These are phyloP conservation scores for Willowsia nigromaculata DNA, from an alignment of 2,888 invertebrate species.

Conservation along the genomic window DNA sequence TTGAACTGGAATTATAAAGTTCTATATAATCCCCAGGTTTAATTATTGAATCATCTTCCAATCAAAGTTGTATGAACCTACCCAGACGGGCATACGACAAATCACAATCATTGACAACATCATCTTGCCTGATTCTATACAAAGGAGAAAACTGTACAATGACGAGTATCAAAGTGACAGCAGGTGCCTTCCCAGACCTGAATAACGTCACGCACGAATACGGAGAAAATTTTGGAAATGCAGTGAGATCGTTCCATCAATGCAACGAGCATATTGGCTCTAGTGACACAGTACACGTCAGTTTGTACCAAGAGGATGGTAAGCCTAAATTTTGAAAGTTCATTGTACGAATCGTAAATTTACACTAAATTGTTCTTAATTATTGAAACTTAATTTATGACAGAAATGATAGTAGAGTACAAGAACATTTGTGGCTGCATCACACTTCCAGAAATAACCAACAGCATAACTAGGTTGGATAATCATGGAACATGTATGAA, in stretches of 20 bases:
- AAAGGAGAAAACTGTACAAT: not conserved
- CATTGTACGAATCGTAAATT: too few species aligned
- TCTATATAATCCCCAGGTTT: too few species aligned
- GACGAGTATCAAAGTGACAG: not conserved
- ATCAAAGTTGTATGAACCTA: not conserved
- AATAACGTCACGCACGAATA: not conserved
- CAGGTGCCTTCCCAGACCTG: not conserved
- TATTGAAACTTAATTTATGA: not conserved
- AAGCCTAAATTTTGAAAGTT: not conserved
- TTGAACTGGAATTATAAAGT: too few species aligned
- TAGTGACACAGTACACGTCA: not conserved
- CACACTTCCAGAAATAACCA: not conserved
- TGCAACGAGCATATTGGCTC: not conserved
- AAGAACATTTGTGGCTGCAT: not conserved
- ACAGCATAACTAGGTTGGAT: not conserved
- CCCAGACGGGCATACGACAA: not conserved
- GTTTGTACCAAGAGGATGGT: not conserved
- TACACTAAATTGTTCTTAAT: too few species aligned
- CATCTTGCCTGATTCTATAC: not conserved
- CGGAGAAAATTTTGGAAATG: not conserved
- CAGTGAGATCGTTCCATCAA: not conserved
- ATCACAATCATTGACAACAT: not conserved
- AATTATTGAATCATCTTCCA: not conserved
- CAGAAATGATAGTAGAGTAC: not conserved
- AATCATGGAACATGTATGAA: not conserved